Percentiles rank a stretch among this genome's conserved stretches.
Conservation (phyloP, 2,113 vertebrate species). For the Pangasianodon hypophthalmus region DNA sequence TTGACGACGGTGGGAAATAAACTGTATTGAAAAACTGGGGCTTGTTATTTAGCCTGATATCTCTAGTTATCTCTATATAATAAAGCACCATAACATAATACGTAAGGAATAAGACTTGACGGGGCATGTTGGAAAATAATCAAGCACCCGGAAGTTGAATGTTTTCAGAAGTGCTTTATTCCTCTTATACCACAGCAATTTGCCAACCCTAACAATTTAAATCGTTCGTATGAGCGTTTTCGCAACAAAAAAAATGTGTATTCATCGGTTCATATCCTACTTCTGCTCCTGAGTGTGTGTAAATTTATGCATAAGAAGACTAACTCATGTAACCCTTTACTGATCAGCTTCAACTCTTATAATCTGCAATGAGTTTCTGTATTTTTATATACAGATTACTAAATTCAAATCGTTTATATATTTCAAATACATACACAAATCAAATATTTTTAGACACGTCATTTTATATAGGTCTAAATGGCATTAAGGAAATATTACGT, state of each 20-base stretch:
- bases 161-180: too few relatives aligned
- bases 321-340: not conserved
- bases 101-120: not conserved
- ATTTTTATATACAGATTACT: too few relatives aligned
- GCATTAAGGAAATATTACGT: too few relatives aligned
- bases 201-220: not conserved
- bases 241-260: too few relatives aligned
- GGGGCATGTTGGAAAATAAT: not conserved
- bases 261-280: not conserved
- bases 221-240: too few relatives aligned
- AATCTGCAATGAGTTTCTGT: too few relatives aligned
- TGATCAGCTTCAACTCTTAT: too few relatives aligned
- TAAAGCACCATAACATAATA: not conserved
- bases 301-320: not conserved
- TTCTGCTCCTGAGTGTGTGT: not conserved
- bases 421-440: too few relatives aligned
- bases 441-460: too few relatives aligned
- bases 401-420: too few relatives aligned
- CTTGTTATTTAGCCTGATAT: not conserved
- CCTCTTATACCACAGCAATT: not conserved
- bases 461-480: too few relatives aligned
- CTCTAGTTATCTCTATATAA: not conserved
- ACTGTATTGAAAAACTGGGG: not conserved
- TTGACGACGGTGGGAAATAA: not conserved
- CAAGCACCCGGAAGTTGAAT: too few relatives aligned